Conservation (phyloP, 2,888 invertebrate genomes). For the Microctonus brassicae region DNA sequence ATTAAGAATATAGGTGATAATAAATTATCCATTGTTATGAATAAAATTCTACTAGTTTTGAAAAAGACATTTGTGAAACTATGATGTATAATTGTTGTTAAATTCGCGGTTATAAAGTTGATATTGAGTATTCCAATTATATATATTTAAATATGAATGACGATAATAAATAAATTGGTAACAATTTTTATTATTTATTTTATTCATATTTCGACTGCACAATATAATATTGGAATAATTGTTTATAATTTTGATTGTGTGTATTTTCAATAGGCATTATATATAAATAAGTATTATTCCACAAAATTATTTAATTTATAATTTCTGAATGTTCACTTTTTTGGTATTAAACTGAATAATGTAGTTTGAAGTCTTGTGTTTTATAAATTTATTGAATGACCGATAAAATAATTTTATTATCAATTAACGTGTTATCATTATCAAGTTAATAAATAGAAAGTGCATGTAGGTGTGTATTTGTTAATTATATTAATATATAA, state of each 20-base stretch:
- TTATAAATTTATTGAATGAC: too few relatives aligned
- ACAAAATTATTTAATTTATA: neutral
- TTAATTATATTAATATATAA: too few relatives aligned
- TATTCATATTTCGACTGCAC: neutral
- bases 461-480: too few relatives aligned
- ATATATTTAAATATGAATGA: constrained; percentile 5
- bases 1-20: neutral
- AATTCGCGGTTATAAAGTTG: neutral
- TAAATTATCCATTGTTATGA: neutral
- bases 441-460: too few relatives aligned
- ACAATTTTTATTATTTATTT: neutral
- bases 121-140: neutral
- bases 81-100: neutral
- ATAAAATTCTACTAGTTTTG: neutral
- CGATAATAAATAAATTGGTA: neutral
- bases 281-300: too few relatives aligned
- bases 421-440: too few relatives aligned
- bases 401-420: too few relatives aligned
- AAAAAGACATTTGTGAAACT: neutral
- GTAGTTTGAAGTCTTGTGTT: too few relatives aligned
- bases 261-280: too few relatives aligned
- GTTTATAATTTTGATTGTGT: neutral
- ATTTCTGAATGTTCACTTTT: neutral
- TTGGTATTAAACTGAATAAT: too few relatives aligned
- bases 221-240: neutral